Conservation (phyloP, 2,888 invertebrate species). For the Bellardia bayeri region DNA sequence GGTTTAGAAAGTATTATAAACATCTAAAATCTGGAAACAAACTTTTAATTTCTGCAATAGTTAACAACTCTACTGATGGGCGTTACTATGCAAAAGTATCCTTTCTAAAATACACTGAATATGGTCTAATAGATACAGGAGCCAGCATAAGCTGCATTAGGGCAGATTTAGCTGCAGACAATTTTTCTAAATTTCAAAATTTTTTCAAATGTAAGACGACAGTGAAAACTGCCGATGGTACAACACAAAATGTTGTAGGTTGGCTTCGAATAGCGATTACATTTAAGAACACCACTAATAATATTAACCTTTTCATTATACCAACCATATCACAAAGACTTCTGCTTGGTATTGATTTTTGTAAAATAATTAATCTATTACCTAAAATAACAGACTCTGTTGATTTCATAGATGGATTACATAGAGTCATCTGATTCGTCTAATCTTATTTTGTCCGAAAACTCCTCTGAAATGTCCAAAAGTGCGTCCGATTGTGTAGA, state of each 20-base stretch:
- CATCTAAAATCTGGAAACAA: background rate
- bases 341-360: conserved; percentile 34
- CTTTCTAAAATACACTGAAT: background rate
- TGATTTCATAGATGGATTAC: background rate
- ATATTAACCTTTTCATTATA: conserved; percentile 39
- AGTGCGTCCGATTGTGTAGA: background rate
- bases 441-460: background rate
- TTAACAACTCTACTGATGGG: background rate
- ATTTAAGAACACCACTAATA: conserved; percentile 2
- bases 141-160: background rate
- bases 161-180: background rate
- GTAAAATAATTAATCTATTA: too few relatives aligned
- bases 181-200: conserved; percentile 20
- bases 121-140: background rate
- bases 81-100: conserved; percentile 16
- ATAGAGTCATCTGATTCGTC: background rate
- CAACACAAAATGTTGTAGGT: conserved; percentile 8
- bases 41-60: background rate
- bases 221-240: conserved; percentile 27
- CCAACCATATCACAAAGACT: conserved; percentile 52
- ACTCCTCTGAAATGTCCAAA: background rate
- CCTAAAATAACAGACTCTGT: conserved; percentile 25
- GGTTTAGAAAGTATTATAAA: conserved; percentile 1
- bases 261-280: conserved; percentile 5
- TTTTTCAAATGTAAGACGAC: conserved; percentile 1